Evolutionary conservation across 2,113 vertebrate species (phyloP), one percentile per base, ranked within the genome.

Genomic region (Chiloscyllium plagiosum): DNA sequence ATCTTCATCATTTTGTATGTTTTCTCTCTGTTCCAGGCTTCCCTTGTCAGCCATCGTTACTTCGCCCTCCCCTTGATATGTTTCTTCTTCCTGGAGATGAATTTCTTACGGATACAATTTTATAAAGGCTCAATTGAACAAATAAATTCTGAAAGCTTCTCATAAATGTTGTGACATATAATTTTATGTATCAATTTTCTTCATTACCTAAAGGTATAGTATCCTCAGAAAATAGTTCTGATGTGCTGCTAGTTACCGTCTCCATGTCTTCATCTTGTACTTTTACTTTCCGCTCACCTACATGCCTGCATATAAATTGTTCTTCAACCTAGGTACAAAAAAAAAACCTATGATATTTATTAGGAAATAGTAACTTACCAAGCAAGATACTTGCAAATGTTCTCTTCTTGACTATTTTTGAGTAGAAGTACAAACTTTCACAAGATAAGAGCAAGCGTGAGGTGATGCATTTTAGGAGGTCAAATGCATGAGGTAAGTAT

Each of bases 241-340:
- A 96, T 61, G 98, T 97, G 87, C 97, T 97, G 95, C 98, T 98
- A 0, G 98, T 97, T 96, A 98, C 97, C 0, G 98, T 97, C 65
- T 99, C 98, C 97, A 98, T 96, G 70, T 99, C 99, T 96, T 99
- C 99, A 0, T 99, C 99, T 65, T 99, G 96, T 0, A 98, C 97
- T 96, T 98, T 99, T 96, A 98, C 98, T 96, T 98, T 99, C 96
- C 99, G 98, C 96, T 99, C 99, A 0, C 99, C 98, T 68, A 97
- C 96, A 97, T 99, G 99, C 95, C 99, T 98, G 97, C 98, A 98
- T 89, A 99, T 97, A 76, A 98, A 98, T 96, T 98, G 97, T 78
- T 99, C 99, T 83, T 99, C 99, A 90, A 99, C 99, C 99, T 99
- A 0, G 0, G 26, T 65, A 96, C 0, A 97, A 2, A 56, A 69